phyloP scores from a whole-genome alignment of 2,888 invertebrate genomes.

The Thymelicus acteon region DNA sequence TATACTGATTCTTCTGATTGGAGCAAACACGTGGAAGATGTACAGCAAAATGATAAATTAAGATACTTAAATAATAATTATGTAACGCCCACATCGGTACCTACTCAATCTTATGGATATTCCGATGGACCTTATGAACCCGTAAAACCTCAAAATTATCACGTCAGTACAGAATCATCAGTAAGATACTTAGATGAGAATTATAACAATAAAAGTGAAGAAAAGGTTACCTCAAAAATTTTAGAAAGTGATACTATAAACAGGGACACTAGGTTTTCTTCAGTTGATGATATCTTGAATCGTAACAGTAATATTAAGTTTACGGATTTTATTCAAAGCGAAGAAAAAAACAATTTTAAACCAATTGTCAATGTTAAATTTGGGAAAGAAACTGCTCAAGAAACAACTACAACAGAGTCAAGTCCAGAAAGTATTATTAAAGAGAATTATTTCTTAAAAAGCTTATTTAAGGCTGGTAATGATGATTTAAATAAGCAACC shows the following conservation, averaged over 20 bases:
- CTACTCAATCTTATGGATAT: conserved; percentile 5
- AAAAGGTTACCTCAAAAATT: conserved; percentile 19
- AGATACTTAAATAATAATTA: conserved; percentile 15
- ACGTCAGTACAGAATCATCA: conserved; percentile 11
- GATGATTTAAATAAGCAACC: conserved; percentile 46
- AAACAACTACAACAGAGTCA: conserved; percentile 50
- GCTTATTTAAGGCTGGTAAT: conserved; percentile 56
- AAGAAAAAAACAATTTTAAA: conserved; percentile 44
- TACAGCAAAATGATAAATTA: conserved; percentile 3
- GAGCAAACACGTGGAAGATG: conserved; percentile 7
- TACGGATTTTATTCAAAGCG: conserved; percentile 45
- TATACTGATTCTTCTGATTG: conserved; percentile 16
- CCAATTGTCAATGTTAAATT: conserved; percentile 43
- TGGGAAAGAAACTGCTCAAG: conserved; percentile 39
- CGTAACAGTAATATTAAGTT: conserved; percentile 43
- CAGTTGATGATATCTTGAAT: conserved; percentile 13
- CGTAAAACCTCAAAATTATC: conserved; percentile 10
- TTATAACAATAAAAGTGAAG: conserved; percentile 9
- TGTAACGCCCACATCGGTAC: conserved; percentile 13
- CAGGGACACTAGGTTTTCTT: neutral
- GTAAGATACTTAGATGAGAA: conserved; percentile 1
- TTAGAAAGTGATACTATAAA: conserved; percentile 38
- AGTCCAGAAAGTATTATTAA: conserved; percentile 58
- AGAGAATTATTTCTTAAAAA: conserved; percentile 72
- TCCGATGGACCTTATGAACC: conserved; percentile 11